These are phyloP conservation scores for Episyrphus balteatus DNA, from an alignment of 1,140 invertebrate species.

Conservation along the genomic window DNA sequence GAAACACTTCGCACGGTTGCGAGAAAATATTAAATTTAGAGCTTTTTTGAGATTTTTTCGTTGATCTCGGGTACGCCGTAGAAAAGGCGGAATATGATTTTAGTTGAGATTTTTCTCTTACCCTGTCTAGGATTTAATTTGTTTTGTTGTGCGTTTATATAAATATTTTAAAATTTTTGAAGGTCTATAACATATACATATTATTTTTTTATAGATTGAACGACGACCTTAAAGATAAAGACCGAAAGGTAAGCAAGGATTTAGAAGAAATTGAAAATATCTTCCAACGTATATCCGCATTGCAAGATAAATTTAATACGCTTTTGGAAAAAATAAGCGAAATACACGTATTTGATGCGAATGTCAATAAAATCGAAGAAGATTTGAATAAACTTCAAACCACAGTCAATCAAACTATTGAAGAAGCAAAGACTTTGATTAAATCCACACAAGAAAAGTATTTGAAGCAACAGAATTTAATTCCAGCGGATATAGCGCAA, in stretches of 20 bases:
- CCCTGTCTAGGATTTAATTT: too few species aligned
- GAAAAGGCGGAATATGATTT: too few species aligned
- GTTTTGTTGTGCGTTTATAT: background rate
- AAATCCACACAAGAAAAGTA: conserved; percentile 55
- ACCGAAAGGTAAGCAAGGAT: conserved; percentile 46
- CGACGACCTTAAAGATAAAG: conserved; percentile 45
- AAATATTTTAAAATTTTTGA: background rate
- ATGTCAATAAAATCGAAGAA: conserved; percentile 45
- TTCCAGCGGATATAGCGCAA: conserved; percentile 64
- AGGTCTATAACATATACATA: conserved; percentile 1
- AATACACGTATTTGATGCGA: conserved; percentile 62
- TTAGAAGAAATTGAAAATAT: conserved; percentile 45
- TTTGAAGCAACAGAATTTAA: conserved; percentile 50
- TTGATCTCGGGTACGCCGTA: too few species aligned
- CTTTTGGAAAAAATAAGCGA: conserved; percentile 49
- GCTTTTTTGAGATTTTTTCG: too few species aligned
- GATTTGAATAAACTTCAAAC: conserved; percentile 40
- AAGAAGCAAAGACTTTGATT: conserved; percentile 50
- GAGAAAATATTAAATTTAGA: too few species aligned
- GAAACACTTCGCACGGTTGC: too few species aligned
- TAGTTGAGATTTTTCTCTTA: too few species aligned
- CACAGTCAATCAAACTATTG: conserved; percentile 43
- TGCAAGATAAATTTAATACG: conserved; percentile 51
- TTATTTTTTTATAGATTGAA: conserved; percentile 33
- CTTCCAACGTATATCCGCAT: conserved; percentile 50